A percentile compares a stretch with the other conserved stretches of the same genome.
phyloP scores from a whole-genome alignment of 2,797 vertebrate species.

The Gymnopithys bicolor region DNA sequence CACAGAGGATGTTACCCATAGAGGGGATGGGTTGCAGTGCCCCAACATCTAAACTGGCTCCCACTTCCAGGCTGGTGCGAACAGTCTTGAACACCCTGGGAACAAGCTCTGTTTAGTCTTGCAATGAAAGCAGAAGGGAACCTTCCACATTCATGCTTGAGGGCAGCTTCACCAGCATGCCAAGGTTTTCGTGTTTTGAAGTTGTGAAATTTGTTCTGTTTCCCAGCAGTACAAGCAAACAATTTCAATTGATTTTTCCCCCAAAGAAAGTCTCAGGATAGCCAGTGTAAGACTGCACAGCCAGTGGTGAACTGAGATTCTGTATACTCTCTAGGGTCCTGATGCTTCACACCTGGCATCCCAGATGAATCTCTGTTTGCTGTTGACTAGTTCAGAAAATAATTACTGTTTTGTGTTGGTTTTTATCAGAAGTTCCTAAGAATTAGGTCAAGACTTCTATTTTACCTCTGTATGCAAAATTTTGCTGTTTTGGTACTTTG shows the following conservation, averaged over 20 bases:
- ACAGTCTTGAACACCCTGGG: background rate
- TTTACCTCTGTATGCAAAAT: background rate
- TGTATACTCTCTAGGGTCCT: background rate
- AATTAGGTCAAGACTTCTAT: background rate
- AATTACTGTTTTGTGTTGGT: background rate
- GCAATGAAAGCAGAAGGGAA: background rate
- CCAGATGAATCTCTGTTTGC: background rate
- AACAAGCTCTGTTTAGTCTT: background rate
- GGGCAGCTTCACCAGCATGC: background rate
- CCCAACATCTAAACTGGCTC: background rate
- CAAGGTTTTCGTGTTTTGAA: background rate
- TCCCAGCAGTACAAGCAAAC: background rate
- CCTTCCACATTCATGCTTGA: background rate
- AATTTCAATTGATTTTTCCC: background rate
- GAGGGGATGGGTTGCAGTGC: background rate
- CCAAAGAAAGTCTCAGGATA: background rate
- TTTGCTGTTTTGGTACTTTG: background rate
- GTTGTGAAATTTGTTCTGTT: background rate
- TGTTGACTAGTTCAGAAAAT: background rate
- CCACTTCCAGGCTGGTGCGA: background rate
- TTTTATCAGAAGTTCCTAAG: background rate
- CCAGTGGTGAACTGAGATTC: background rate
- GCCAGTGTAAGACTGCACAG: background rate
- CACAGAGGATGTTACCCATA: background rate
- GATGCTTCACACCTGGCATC: background rate